Evolutionary conservation across 2,797 vertebrate species (phyloP).

Genomic region (Anguilla pacifica): DNA sequence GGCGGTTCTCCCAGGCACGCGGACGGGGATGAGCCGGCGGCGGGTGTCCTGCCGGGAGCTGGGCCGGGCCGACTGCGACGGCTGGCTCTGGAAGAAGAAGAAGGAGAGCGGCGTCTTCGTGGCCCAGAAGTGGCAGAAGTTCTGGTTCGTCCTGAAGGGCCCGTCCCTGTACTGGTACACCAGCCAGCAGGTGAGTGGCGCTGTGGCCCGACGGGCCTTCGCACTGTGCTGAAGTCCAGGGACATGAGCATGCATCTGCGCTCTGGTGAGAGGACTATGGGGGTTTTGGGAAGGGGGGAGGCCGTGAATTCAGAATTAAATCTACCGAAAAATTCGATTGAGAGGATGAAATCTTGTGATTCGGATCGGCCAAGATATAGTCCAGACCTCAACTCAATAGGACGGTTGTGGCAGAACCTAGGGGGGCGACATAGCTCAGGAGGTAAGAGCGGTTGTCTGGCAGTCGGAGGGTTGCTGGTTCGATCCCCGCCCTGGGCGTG

Average conservation of each 20-base stretch:
- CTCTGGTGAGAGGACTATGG: background rate
- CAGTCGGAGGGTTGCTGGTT: too few relatives aligned
- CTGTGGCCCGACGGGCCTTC: too few relatives aligned
- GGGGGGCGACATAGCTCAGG: too few relatives aligned
- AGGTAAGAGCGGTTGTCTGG: too few relatives aligned
- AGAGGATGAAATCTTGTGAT: too few relatives aligned
- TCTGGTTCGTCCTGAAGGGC: conserved; percentile 92
- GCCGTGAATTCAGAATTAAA: background rate
- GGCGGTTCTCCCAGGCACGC: conserved; percentile 53
- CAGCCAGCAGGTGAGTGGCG: conserved; percentile 78
- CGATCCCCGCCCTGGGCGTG: too few relatives aligned
- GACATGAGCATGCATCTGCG: background rate
- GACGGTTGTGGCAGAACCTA: background rate
- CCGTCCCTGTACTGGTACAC: conserved; percentile 89
- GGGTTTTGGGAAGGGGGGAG: too few relatives aligned
- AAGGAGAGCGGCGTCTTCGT: conserved; percentile 84
- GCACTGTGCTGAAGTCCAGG: background rate
- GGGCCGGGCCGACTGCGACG: conserved; percentile 84
- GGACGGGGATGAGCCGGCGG: conserved; percentile 77
- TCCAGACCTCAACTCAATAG: background rate
- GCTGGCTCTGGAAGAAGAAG: conserved; percentile 94
- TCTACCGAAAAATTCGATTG: background rate
- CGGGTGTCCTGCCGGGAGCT: conserved; percentile 91
- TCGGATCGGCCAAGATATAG: background rate
- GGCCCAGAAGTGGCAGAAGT: conserved; percentile 91